Conservation (phyloP, 2,113 vertebrate species). For the Microcebus lehilahytsara region DNA sequence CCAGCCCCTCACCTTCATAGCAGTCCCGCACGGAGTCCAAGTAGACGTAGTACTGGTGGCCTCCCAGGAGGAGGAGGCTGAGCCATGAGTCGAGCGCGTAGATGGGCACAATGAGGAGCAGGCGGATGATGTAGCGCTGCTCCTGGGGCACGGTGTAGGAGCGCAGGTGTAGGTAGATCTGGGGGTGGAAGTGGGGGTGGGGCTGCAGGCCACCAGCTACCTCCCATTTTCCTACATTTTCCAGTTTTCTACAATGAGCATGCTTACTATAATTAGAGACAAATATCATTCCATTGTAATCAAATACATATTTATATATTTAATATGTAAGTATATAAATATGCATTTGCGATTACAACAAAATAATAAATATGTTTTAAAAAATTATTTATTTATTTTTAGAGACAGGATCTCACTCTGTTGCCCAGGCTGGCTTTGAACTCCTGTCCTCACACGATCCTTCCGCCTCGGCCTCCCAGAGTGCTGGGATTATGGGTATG, state of each 20-base stretch:
- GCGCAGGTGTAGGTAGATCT: constrained; percentile 95
- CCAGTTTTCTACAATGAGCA: background rate
- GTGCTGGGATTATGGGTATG: background rate
- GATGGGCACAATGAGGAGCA: constrained; percentile 95
- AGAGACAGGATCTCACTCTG: background rate
- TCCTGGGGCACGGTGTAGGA: constrained; percentile 94
- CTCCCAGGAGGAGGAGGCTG: constrained; percentile 95
- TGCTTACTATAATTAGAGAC: background rate
- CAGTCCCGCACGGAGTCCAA: constrained; percentile 95
- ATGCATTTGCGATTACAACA: background rate
- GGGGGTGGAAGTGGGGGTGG: background rate
- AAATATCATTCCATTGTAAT: background rate
- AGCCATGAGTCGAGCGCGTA: constrained; percentile 98
- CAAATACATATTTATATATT: background rate
- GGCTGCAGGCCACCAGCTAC: background rate
- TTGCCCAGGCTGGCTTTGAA: background rate
- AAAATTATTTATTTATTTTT: background rate
- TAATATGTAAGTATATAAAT: background rate
- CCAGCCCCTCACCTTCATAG: constrained; percentile 90
- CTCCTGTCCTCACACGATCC: background rate
- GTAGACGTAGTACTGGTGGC: constrained; percentile 94
- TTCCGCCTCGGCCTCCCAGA: background rate
- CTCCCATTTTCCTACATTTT: background rate
- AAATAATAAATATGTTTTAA: background rate
- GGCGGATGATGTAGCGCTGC: constrained; percentile 97